phyloP scores from a whole-genome alignment of 2,888 invertebrate species.

The Phania funesta region DNA sequence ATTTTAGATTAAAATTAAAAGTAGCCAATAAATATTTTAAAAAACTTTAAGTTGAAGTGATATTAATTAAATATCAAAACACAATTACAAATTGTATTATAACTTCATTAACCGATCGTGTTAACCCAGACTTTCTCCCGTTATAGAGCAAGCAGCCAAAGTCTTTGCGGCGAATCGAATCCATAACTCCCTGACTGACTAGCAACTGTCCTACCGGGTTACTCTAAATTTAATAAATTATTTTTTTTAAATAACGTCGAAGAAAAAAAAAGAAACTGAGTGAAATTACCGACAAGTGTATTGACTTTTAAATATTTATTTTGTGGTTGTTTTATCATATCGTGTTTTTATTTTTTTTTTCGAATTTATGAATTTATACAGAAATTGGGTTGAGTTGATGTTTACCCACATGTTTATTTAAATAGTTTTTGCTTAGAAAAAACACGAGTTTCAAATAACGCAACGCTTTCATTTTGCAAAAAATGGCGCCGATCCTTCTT shows the following conservation, averaged over 20 bases:
- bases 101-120: too few relatives aligned
- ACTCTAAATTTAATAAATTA: neutral
- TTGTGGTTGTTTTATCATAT: slow-evolving; percentile 7
- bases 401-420: neutral
- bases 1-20: slow-evolving; percentile 2
- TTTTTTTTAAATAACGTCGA: neutral
- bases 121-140: too few relatives aligned
- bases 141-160: too few relatives aligned
- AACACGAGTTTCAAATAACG: neutral
- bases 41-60: neutral
- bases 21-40: neutral
- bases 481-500: too few relatives aligned
- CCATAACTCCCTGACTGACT: too few relatives aligned
- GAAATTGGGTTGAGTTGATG: neutral
- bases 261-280: slow-evolving; percentile 28
- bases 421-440: neutral
- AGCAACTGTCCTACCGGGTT: too few relatives aligned
- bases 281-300: slow-evolving; percentile 22
- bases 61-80: too few relatives aligned
- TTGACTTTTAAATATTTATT: slow-evolving; percentile 14
- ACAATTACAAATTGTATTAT: too few relatives aligned
- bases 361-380: slow-evolving; percentile 2
- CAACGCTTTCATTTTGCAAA: neutral
- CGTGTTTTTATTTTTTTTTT: slow-evolving; percentile 7
- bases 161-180: too few relatives aligned